A percentile compares a stretch with the other conserved stretches of the same genome.
These are phyloP conservation scores for Scaptomyza reducta DNA, from an alignment of 2,888 invertebrate genomes.

Conservation along the genomic window DNA sequence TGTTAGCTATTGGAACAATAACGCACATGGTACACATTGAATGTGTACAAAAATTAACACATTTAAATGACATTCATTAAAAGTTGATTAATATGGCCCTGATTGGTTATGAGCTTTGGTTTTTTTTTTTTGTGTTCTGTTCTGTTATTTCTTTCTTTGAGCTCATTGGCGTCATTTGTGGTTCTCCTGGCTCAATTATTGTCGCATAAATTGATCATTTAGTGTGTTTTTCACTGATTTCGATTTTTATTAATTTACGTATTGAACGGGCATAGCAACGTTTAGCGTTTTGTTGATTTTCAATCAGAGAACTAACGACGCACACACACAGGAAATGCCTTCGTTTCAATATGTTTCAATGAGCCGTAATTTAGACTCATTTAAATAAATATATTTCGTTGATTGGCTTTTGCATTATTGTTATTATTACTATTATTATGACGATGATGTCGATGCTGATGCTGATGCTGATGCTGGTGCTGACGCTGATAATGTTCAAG, in stretches of 20 bases:
- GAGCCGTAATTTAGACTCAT: conserved; percentile 82
- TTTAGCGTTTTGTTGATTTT: conserved; percentile 61
- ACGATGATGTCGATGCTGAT: conserved; percentile 31
- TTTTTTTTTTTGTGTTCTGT: conserved; percentile 14
- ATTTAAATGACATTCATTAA: conserved; percentile 78
- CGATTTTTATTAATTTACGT: conserved; percentile 77
- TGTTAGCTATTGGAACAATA: conserved; percentile 13
- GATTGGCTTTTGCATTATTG: conserved; percentile 75
- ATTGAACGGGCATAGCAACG: conserved; percentile 42
- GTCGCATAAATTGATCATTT: conserved; percentile 79
- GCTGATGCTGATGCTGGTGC: conserved; percentile 16
- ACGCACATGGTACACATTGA: conserved; percentile 22
- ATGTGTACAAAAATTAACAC: conserved; percentile 70
- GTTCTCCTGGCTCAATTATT: conserved; percentile 63
- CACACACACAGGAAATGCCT: conserved; percentile 13
- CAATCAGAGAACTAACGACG: conserved; percentile 66
- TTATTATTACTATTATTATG: conserved; percentile 17
- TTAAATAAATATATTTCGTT: conserved; percentile 81
- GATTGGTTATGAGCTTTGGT: conserved; percentile 69
- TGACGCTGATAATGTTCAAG: conserved; percentile 44
- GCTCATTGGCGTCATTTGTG: conserved; percentile 66
- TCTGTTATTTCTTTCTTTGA: conserved; percentile 32
- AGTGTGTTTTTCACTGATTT: conserved; percentile 74
- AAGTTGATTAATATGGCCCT: conserved; percentile 81
- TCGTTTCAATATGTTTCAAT: conserved; percentile 76